phyloP scores from a whole-genome alignment of 2,888 invertebrate genomes.

The Drosophila leonis region DNA sequence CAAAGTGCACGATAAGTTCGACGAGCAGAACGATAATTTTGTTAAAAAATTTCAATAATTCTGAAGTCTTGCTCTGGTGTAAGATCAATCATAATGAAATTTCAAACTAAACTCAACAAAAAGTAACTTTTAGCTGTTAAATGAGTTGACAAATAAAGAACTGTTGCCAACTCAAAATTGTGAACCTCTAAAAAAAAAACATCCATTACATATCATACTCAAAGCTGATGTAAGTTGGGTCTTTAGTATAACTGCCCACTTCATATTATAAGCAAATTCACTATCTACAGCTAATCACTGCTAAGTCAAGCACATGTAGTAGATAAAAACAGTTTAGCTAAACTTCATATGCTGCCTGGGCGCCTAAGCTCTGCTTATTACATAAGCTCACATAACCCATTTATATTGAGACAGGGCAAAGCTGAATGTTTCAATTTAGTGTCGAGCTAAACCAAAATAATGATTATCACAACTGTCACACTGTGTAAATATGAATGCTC shows the following conservation, averaged over 20 bases:
- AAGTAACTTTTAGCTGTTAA: too few species aligned
- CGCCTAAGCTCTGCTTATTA: conserved; percentile 9
- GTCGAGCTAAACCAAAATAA: conserved; percentile 18
- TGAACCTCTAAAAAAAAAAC: too few species aligned
- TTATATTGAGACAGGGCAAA: conserved; percentile 1
- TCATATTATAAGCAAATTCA: neutral
- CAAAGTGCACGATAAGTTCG: too few species aligned
- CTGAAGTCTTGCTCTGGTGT: too few species aligned
- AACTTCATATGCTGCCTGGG: neutral
- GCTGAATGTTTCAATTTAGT: conserved; percentile 15
- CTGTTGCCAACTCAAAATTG: too few species aligned
- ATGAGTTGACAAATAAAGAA: too few species aligned
- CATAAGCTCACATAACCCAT: conserved; percentile 6
- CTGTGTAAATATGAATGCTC: conserved; percentile 32
- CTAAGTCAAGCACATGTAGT: neutral
- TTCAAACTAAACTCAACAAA: too few species aligned
- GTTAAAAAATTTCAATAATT: too few species aligned
- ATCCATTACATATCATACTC: too few species aligned
- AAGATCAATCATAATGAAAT: too few species aligned
- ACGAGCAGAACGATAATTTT: too few species aligned
- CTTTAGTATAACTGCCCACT: neutral
- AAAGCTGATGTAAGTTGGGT: too few species aligned
- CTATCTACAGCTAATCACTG: neutral
- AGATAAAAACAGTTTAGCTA: conserved; percentile 2
- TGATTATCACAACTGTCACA: conserved; percentile 48